Conservation (phyloP, 1,140 invertebrate species). For the Neuroterus valhalla region DNA sequence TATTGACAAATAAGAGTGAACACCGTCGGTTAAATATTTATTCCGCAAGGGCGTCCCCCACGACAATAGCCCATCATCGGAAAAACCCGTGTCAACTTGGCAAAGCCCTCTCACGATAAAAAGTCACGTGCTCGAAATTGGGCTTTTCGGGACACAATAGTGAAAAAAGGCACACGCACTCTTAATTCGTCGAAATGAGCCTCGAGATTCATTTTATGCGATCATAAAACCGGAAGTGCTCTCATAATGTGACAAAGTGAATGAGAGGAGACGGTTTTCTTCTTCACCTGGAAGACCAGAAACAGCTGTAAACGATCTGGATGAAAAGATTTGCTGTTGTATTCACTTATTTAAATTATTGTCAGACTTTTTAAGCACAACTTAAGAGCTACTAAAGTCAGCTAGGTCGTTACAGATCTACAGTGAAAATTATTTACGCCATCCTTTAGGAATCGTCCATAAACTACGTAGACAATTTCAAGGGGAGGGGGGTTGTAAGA, state of each 20-base stretch:
- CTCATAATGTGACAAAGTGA: conserved; percentile 2
- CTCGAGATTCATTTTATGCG: not conserved
- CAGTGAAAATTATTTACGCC: no score
- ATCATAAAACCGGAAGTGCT: conserved; percentile 19
- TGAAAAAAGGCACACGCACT: conserved; percentile 17
- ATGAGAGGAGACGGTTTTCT: conserved; percentile 3
- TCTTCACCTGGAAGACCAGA: conserved; percentile 7
- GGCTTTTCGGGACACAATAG: conserved; percentile 20
- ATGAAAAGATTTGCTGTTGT: not conserved
- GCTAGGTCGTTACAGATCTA: no score
- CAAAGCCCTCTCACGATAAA: conserved; percentile 39
- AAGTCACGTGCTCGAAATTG: conserved; percentile 43
- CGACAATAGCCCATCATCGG: conserved; percentile 37
- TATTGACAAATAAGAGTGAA: conserved; percentile 49
- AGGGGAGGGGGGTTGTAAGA: no score
- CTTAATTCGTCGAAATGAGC: conserved; percentile 16
- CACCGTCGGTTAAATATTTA: conserved; percentile 57
- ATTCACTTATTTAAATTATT: not conserved
- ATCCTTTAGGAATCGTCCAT: no score
- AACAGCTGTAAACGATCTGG: conserved; percentile 22
- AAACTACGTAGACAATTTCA: no score
- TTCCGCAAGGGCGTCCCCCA: conserved; percentile 29
- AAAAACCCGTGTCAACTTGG: conserved; percentile 8
- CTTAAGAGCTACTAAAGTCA: no score
- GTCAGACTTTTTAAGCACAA: not conserved